A percentile compares a stretch with the other conserved stretches of the same genome.
These are phyloP conservation scores for Catocala fraxini DNA, from an alignment of 2,888 invertebrate species.

Conservation along the genomic window DNA sequence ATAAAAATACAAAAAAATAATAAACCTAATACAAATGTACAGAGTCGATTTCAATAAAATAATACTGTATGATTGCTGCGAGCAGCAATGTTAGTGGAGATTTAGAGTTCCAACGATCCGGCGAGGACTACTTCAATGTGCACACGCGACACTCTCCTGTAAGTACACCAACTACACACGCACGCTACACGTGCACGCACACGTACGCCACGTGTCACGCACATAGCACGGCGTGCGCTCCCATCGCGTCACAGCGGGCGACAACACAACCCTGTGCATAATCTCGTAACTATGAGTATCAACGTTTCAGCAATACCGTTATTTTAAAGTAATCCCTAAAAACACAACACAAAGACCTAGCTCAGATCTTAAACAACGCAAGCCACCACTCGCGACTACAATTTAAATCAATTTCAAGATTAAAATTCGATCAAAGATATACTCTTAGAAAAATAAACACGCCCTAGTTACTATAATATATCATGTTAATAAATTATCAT, in stretches of 20 bases:
- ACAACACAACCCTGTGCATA: slow-evolving; percentile 34
- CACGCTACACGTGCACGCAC: no score
- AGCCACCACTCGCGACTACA: slow-evolving; percentile 16
- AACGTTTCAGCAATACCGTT: slow-evolving; percentile 32
- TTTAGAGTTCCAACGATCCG: slow-evolving; percentile 48
- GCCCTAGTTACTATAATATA: slow-evolving; percentile 39
- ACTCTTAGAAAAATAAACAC: slow-evolving; percentile 60
- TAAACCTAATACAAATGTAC: slow-evolving; percentile 82
- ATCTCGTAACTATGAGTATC: slow-evolving; percentile 24
- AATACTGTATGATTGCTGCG: slow-evolving; percentile 85
- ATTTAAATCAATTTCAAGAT: slow-evolving; percentile 42
- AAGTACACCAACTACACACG: slow-evolving; percentile 19
- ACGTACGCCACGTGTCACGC: no score
- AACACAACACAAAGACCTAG: slow-evolving; percentile 20
- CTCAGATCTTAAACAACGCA: slow-evolving; percentile 27
- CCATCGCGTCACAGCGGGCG: slow-evolving; percentile 22
- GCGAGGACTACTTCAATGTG: slow-evolving; percentile 40
- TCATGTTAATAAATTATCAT: slow-evolving; percentile 40
- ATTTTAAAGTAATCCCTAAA: slow-evolving; percentile 24
- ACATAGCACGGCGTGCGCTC: no score
- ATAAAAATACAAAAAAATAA: slow-evolving; percentile 69
- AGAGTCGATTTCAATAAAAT: slow-evolving; percentile 82
- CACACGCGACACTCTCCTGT: slow-evolving; percentile 13
- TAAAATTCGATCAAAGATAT: slow-evolving; percentile 42
- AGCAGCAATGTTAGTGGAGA: slow-evolving; percentile 75